Conservation (phyloP, 2,113 vertebrate species). For the Hemibates koningsi region DNA sequence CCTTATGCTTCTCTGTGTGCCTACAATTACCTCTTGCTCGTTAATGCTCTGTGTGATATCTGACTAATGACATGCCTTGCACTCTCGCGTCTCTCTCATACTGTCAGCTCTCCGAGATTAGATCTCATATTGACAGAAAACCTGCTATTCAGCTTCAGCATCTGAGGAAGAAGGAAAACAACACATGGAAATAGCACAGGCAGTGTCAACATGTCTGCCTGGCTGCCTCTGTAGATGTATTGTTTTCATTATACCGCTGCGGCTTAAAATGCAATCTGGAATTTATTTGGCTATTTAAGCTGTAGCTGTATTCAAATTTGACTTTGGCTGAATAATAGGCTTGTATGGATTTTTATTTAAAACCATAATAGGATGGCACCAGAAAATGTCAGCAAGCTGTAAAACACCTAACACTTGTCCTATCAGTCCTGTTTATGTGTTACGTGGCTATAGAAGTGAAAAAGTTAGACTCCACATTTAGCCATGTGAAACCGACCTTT, state of each 20-base stretch:
- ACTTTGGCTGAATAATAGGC: slow-evolving; percentile 12
- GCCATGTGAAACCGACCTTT: background rate
- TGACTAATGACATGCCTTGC: slow-evolving; percentile 3
- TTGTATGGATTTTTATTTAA: background rate
- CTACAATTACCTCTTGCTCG: background rate
- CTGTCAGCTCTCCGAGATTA: background rate
- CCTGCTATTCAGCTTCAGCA: background rate
- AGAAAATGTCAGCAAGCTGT: background rate
- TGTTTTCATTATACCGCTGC: slow-evolving; percentile 24
- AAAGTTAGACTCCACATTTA: background rate
- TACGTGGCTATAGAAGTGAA: background rate
- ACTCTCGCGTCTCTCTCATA: background rate
- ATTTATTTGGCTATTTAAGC: background rate
- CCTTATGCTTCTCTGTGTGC: background rate
- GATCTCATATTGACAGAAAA: slow-evolving; percentile 19
- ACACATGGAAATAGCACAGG: background rate
- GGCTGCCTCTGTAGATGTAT: slow-evolving; percentile 16
- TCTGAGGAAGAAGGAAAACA: background rate
- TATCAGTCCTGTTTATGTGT: background rate
- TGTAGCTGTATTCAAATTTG: slow-evolving; percentile 19
- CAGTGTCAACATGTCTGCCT: slow-evolving; percentile 9
- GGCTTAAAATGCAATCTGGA: slow-evolving; percentile 17
- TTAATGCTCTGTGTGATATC: slow-evolving; percentile 26
- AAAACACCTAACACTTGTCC: background rate
- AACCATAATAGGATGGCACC: background rate